These are phyloP conservation scores for Catalaphyllia jardinei DNA, from an alignment of 64 coral and sea anemone species.

Conservation along the genomic window DNA sequence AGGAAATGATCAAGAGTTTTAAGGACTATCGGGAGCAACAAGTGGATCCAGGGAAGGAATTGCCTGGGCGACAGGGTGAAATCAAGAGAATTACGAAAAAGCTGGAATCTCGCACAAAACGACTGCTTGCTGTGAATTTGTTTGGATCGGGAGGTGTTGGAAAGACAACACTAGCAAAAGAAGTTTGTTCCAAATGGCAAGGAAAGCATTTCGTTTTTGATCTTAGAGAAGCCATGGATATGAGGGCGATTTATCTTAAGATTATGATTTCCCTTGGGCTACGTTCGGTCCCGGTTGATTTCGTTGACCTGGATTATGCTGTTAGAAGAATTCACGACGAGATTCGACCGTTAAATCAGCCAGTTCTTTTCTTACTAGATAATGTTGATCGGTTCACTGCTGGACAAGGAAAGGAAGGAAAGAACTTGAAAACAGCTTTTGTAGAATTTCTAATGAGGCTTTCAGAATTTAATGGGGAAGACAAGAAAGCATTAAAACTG, in stretches of 20 bases:
- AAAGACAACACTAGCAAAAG: constrained; percentile 25
- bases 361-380: neutral
- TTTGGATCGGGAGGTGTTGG: constrained; percentile 3
- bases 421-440: neutral
- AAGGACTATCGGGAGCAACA: neutral
- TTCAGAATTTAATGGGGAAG: neutral
- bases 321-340: neutral
- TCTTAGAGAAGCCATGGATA: constrained; percentile 27
- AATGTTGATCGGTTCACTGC: neutral
- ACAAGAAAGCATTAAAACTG: neutral
- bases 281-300: neutral
- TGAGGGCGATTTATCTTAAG: neutral
- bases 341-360: neutral
- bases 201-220: constrained; percentile 9
- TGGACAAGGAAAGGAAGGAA: neutral
- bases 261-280: neutral
- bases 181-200: constrained; percentile 11
- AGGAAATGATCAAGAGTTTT: neutral
- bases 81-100: constrained; percentile 4
- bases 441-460: neutral
- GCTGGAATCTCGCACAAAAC: neutral
- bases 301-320: neutral
- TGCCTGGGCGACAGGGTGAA: neutral
- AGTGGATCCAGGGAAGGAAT: neutral
- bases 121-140: neutral